Evolutionary conservation across 2,888 invertebrate species (phyloP), one percentile per base, ranked within the genome.

Genomic region (Drosophila barbarae): DNA sequence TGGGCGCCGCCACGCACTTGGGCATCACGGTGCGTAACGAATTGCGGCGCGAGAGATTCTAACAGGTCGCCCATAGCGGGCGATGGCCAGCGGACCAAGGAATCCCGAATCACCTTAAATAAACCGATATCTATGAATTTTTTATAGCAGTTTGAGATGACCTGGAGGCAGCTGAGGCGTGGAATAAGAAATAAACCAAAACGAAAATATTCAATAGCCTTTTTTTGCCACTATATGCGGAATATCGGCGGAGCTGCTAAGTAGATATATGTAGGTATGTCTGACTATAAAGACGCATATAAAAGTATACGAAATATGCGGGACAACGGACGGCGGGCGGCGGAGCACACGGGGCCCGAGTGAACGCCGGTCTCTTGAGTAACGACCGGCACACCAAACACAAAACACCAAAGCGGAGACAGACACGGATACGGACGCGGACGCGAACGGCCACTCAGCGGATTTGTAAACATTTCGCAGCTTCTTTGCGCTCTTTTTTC

Each of bases 11-110:
- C 57, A 75, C 78, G n/a, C 67, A 87, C 55, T 71, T 87, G 78
- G 87, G 77, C 60, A 77, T 87, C 54, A 81, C 85, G 49, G 74
- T 87, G 61, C 87, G 87, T 50, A 87, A 87, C 50, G 83, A 81
- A 71, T 68, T 80, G 56, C 74, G 87, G 47, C 80, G 87, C 58
- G 87, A 87, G 50, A 70, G 73, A 47, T 81, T 82, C 65, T 80
- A 64, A 72, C 53, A 52, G 63, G 64, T 64, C 44, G 12, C 64
- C 61, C 28, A 35, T 35, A 28, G 18, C 3, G 10, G 7, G 44
- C 44, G 28, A 28, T 15, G 28, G 44, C 44, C 28, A 44, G 15
- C 46, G 46, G 30, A 44, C 15, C 30, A n/a, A 21, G 32, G 26
- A 26, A 32, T 26, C 21, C 15, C 21, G 63, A 35, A 44, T 30